These are phyloP conservation scores for Pholis gunnellus DNA, from an alignment of 2,113 vertebrate genomes.

Conservation along the genomic window DNA sequence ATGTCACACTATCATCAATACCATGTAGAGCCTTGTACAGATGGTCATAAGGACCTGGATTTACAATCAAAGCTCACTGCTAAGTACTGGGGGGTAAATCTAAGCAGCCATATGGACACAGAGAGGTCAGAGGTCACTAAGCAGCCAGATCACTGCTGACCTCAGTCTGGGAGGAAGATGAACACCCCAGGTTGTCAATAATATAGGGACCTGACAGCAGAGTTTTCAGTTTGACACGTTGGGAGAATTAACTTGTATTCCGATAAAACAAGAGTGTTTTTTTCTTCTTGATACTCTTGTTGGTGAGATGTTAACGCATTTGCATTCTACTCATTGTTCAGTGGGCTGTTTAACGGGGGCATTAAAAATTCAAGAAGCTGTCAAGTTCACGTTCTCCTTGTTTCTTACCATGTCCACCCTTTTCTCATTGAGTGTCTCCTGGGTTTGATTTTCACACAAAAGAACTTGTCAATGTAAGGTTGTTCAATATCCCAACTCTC, in stretches of 20 bases:
- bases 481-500: neutral
- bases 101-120: neutral
- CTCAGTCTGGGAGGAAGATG: constrained; percentile 1
- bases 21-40: neutral
- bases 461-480: neutral
- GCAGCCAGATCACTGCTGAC: constrained; percentile 14
- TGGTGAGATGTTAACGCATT: constrained; percentile 2
- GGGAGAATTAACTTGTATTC: neutral
- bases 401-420: constrained; percentile 6
- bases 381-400: constrained; percentile 2
- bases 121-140: constrained; percentile 3
- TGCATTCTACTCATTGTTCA: constrained; percentile 13
- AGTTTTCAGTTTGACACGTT: neutral
- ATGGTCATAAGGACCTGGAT: neutral
- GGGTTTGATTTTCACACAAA: neutral
- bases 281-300: neutral
- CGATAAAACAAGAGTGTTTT: neutral
- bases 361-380: constrained; percentile 30
- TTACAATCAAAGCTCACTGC: neutral
- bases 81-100: neutral
- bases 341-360: neutral
- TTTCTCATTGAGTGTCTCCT: neutral
- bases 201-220: neutral
- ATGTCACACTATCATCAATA: neutral
- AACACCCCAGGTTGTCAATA: neutral